Evolutionary conservation across 2,113 vertebrate species (phyloP), one percentile per base, ranked within the genome.

Genomic region (Menura novaehollandiae): DNA sequence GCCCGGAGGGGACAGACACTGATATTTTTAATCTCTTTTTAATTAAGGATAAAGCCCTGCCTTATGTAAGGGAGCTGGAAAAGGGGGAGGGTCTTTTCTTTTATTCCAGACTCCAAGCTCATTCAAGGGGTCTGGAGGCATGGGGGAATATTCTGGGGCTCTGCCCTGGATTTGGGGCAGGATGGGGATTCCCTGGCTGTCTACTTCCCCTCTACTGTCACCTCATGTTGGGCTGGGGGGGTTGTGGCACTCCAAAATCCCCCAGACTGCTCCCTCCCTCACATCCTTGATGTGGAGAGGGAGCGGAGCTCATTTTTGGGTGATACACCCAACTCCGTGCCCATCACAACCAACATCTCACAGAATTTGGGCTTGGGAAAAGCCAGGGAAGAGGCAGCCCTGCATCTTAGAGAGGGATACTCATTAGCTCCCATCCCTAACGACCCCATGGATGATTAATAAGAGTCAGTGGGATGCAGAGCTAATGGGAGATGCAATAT

Each of bases 1-100:
- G 96, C 95, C 94, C 8, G 21, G 44, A 74, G 82, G 96, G 96
- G 93, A 95, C 52, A 44, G 96, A 93, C 79, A 85, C 77, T 92
- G 96, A 96, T 95, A 96, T 92, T 98, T 97, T 96, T 97, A 98
- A 97, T 98, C 98, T 97, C 97, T 97, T 98, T 98, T 98, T 98
- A 98, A 98, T 98, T 98, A 98, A 98, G 97, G 95, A 91, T 96
- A 97, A 98, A 98, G 92, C 97, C 84, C 67, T 60, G 51, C 92
- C 75, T 96, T 93, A 84, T 26, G 12, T 97, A 96, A 97, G 89
- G 82, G 86, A 89, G 59, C 37, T 75, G 85, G 37, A 81, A 55
- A 84, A 64, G 10, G 56, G 47, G n/a, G 52, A 90, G 39, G n/a
- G 22, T 59, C 46, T 91, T 89, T 59, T 53, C 17, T 84, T 94